Evolutionary conservation across 2,888 invertebrate genomes (phyloP).

Genomic region (Caenorhabditis sp.): DNA sequence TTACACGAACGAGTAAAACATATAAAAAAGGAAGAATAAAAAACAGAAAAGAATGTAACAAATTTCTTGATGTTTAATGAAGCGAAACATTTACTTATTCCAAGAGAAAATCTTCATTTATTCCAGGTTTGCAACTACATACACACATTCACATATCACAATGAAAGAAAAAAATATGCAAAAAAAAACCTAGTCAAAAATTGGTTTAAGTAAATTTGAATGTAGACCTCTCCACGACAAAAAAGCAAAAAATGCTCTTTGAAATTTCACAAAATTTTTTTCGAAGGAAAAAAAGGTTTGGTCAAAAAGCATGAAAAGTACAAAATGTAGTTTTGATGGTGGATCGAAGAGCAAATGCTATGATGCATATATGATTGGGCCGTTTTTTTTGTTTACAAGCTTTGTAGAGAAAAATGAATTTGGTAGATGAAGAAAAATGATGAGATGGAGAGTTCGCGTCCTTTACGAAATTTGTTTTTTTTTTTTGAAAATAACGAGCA

Average conservation of each 20-base stretch:
- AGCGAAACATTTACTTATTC: background rate
- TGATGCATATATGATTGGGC: constrained; percentile 1
- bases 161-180: constrained; percentile 4
- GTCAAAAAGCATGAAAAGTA: background rate
- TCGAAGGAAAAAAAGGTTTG: background rate
- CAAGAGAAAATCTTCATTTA: background rate
- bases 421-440: background rate
- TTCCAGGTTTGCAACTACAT: too few relatives aligned
- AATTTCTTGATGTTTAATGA: background rate
- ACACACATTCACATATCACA: background rate
- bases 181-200: constrained; percentile 15
- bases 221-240: constrained; percentile 5
- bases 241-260: background rate
- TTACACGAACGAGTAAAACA: constrained; percentile 21
- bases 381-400: background rate
- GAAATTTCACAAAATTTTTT: background rate
- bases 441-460: background rate
- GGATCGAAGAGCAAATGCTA: constrained; percentile 5
- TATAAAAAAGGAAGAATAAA: background rate
- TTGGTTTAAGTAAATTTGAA: constrained; percentile 12
- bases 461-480: background rate
- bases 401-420: background rate
- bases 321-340: constrained; percentile 4
- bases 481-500: background rate
- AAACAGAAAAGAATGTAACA: background rate